Conservation (phyloP, 2,888 invertebrate species). For the Lithophane leautieri region DNA sequence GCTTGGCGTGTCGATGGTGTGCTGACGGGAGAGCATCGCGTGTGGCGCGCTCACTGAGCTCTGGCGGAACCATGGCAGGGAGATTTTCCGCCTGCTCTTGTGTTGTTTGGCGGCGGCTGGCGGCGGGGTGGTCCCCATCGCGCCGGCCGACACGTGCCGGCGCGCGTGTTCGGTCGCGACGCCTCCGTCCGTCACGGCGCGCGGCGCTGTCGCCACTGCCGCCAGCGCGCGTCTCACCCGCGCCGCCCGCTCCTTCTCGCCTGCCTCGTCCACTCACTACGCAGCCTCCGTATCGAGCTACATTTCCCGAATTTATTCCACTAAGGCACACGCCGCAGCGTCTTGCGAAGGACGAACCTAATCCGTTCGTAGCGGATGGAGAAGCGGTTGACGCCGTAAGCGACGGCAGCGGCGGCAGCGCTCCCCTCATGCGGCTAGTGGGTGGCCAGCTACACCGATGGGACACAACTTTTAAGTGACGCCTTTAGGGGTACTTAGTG, state of each 20-base stretch:
- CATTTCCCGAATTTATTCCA: constrained; percentile 82
- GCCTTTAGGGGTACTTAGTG: neutral
- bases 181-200: constrained; percentile 81
- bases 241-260: constrained; percentile 67
- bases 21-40: constrained; percentile 94
- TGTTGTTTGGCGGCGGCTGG: constrained; percentile 88
- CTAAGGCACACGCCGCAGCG: constrained; percentile 76
- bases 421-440: constrained; percentile 49
- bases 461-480: constrained; percentile 28
- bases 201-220: constrained; percentile 81
- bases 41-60: constrained; percentile 94
- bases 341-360: constrained; percentile 85
- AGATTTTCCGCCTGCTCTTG: constrained; percentile 95
- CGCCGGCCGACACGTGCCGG: constrained; percentile 76
- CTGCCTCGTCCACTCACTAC: constrained; percentile 80
- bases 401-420: constrained; percentile 29
- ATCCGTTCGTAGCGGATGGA: constrained; percentile 81
- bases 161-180: constrained; percentile 78
- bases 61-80: constrained; percentile 97
- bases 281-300: constrained; percentile 90
- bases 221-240: constrained; percentile 72
- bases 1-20: constrained; percentile 97
- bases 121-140: constrained; percentile 80
- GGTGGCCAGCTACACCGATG: constrained; percentile 38
- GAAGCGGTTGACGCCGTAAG: constrained; percentile 51